Evolutionary conservation across 64 coral and sea anemone species (phyloP).

Genomic region (Montipora cactus): DNA sequence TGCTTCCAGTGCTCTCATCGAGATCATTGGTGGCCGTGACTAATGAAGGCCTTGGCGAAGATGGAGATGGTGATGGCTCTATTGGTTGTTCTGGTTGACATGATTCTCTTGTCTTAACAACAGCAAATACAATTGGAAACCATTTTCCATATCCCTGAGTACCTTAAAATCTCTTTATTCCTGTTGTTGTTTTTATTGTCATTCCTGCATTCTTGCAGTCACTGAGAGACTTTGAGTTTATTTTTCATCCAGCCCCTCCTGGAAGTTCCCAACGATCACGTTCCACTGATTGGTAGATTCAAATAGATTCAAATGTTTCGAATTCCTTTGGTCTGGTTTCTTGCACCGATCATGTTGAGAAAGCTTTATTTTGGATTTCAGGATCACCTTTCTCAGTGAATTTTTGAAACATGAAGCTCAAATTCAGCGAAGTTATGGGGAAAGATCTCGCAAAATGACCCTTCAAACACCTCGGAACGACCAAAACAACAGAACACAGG

Average conservation of each 20-base stretch:
- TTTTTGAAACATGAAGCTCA: neutral
- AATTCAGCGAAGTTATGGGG: neutral
- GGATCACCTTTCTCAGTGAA: too few species aligned
- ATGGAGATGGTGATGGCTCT: conserved; percentile 40
- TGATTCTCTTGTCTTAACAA: conserved; percentile 66
- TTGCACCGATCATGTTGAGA: too few species aligned
- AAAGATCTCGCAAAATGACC: too few species aligned
- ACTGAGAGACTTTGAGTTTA: neutral
- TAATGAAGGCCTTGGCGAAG: neutral
- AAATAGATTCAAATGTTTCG: too few species aligned
- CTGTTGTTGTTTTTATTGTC: conserved; percentile 13
- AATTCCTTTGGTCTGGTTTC: too few species aligned
- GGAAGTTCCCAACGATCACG: neutral
- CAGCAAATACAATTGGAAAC: conserved; percentile 47
- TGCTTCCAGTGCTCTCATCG: neutral
- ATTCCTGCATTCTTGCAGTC: neutral
- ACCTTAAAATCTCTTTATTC: conserved; percentile 1
- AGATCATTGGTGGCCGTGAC: neutral
- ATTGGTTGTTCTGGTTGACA: conserved; percentile 60
- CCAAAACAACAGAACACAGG: too few species aligned
- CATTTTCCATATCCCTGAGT: conserved; percentile 54
- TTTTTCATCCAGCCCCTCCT: conserved; percentile 4
- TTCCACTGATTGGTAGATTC: too few species aligned
- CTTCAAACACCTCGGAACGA: too few species aligned
- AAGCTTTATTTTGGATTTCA: too few species aligned